Base-by-base conservation (phyloP, 2,797 vertebrate species). In the Hyperoplus immaculatus region DNA sequence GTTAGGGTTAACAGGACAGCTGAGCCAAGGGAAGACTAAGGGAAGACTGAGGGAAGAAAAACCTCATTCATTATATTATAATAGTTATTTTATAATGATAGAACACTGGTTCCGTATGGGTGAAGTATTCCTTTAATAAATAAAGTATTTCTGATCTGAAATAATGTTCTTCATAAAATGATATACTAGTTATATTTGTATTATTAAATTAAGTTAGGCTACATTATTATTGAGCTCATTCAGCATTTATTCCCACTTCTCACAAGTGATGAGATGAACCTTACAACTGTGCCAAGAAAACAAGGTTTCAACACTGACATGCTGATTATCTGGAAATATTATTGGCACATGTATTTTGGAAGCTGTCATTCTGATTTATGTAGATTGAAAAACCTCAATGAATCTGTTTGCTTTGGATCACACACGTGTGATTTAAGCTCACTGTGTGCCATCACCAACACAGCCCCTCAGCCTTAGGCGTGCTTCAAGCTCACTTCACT, bases 351-450 rank as follows among this genome's bases (percentile, higher is more conserved):
- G 9, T 18, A 21, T 66, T 79, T 75, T 72, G 16, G 41, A 56
- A 57, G 8, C 75, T 66, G 41, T 70, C 18, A n/a, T 54, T 72
- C 21, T 42, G n/a, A 69, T 87, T 61, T 63, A 49, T 54, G 55
- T 39, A 71, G 61, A 77, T 67, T 80, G 62, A 75, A 69, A 80
- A 14, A 6, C 50, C 38, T 62, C 29, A 64, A 42, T 68, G 38
- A 74, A 72, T 75, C 57, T 29, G 69, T 78, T 81, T 74, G 63
- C 59, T 70, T 61, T 18, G 53, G 70, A 80, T 89, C 53, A 69
- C 71, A 84, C 29, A 29, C 29, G 78, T 62, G 9, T 71, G 58
- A 76, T 79, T 86, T 70, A 41, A 66, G 51, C 72, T 85, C 70
- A 82, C 64, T 79, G 77, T 38, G 36, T 42, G 16, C 70, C 73